A percentile compares a stretch with the other conserved stretches of the same genome.
phyloP scores from a whole-genome alignment of 2,888 invertebrate genomes.

The Tipula unca region DNA sequence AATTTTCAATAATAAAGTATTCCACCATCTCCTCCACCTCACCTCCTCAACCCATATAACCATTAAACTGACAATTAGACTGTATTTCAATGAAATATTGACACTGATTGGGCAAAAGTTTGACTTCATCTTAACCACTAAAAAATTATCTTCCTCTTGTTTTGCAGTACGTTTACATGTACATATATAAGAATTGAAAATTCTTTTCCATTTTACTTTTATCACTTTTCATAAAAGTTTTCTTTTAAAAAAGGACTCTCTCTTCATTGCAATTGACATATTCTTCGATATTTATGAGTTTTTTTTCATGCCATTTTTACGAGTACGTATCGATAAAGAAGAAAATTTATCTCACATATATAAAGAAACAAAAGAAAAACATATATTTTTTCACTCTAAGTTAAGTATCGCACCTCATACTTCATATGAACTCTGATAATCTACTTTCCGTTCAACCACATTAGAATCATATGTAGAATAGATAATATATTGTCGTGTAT shows the following conservation, averaged over 20 bases:
- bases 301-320: neutral
- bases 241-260: neutral
- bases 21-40: neutral
- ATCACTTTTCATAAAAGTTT: neutral
- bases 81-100: neutral
- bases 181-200: neutral
- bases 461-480: neutral
- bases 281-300: neutral
- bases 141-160: neutral
- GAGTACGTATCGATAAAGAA: neutral
- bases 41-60: neutral
- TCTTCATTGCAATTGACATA: constrained; percentile 14
- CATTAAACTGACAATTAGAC: neutral
- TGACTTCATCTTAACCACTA: neutral
- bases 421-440: neutral
- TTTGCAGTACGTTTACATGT: neutral
- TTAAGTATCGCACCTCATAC: neutral
- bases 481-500: too few species aligned
- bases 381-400: neutral
- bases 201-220: neutral
- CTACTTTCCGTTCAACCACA: neutral
- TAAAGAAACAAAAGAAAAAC: neutral
- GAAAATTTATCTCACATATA: neutral
- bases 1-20: neutral
- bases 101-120: constrained; percentile 14